Evolutionary conservation across 53 echinoderm and acorn worm genomes (phyloP), one percentile per base, ranked within the genome.

Genomic region (Zoroaster sp.): DNA sequence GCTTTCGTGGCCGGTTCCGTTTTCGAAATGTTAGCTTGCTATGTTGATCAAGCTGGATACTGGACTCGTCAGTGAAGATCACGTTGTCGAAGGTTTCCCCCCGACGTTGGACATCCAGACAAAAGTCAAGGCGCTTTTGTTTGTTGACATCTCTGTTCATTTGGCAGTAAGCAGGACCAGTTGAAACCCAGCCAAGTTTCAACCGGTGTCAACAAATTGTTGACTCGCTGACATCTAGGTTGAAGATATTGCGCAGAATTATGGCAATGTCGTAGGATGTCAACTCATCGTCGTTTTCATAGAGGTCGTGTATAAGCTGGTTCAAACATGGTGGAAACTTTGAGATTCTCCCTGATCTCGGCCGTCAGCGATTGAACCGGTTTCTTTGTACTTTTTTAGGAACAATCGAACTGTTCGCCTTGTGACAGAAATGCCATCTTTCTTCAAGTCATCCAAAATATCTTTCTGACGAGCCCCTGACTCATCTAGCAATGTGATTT

Each of bases 21-120:
- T 54, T 80, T 20, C 72, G 33, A 30, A 86, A 86, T 43, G 86
- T 45, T 12, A 86, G 47, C 18, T 70, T 86, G 32, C 70, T 40
- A 45, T 86, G 86, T 9, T 32, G 17, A 33, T 41, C 44, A 1
- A 86, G 72, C 17, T 46, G 72, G 17, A 86, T 39, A 2, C 70
- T 40, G 31, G 46, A 71, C 13, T 86, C 72, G 86, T 52, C 51
- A 34, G 87, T 72, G 52, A 86, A 87, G 14, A 87, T 72, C 36
- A 87, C 73, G 31, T 87, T 49, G 11, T 87, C 52, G 35, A 87
- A 73, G 37, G 72, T 52, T 17, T 87, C 73, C 6, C 51, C 21
- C 20, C 34, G 36, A 28, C 14, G 40, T 35, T 49, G 69, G 28
- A 52, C 72, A 34, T 41, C 36, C 30, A 25, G 36, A 12, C 72